phyloP scores from a whole-genome alignment of 2,888 invertebrate genomes.

The Apodemia mormo region DNA sequence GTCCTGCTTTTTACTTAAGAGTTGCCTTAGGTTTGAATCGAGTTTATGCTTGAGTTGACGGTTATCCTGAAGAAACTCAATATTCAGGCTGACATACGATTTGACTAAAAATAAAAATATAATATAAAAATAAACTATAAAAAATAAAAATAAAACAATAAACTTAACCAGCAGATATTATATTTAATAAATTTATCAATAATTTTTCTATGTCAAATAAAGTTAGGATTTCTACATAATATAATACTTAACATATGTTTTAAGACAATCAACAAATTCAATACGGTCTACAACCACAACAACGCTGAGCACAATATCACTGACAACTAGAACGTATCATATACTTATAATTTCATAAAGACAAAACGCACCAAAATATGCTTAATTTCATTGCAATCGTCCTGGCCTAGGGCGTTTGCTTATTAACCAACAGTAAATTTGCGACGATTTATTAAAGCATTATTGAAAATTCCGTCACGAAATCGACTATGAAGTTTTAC shows the following conservation, averaged over 20 bases:
- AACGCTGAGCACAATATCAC: slow-evolving; percentile 73
- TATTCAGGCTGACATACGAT: too few species aligned
- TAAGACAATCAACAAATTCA: slow-evolving; percentile 14
- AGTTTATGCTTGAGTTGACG: too few species aligned
- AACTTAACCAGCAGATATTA: slow-evolving; percentile 1
- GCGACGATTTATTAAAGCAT: too few species aligned
- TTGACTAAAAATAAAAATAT: too few species aligned
- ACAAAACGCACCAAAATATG: slow-evolving; percentile 26
- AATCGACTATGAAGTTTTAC: too few species aligned
- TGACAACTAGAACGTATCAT: slow-evolving; percentile 57
- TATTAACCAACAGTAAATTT: too few species aligned
- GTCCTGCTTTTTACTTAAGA: too few species aligned
- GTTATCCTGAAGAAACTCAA: too few species aligned
- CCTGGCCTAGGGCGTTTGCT: not conserved
- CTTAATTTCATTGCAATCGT: not conserved
- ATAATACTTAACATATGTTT: slow-evolving; percentile 6
- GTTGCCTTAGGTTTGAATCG: too few species aligned
- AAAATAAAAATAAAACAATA: not conserved
- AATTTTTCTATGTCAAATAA: slow-evolving; percentile 16
- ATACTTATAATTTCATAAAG: slow-evolving; percentile 36
- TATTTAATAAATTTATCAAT: slow-evolving; percentile 12
- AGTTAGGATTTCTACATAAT: slow-evolving; percentile 9
- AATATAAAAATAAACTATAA: too few species aligned
- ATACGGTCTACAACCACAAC: slow-evolving; percentile 42
- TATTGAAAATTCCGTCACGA: too few species aligned